Evolutionary conservation across 2,888 invertebrate species (phyloP).

Genomic region (Icerya purchasi): DNA sequence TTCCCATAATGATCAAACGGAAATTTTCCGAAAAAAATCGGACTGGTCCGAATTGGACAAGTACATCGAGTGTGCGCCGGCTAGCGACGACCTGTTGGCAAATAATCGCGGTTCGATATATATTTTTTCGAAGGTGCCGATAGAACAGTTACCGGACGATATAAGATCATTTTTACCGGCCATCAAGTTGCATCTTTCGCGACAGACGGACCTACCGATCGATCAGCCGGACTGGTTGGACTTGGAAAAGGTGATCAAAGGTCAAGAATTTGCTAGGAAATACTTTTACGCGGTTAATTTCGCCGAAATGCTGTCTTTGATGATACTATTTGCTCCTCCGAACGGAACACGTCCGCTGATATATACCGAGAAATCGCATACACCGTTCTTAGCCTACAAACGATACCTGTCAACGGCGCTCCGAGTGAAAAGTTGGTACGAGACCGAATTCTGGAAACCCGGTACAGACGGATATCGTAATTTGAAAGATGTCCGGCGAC

Average conservation of each 20-base stretch:
- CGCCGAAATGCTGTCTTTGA: conserved; percentile 26
- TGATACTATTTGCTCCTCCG: conserved; percentile 25
- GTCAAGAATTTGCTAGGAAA: conserved; percentile 27
- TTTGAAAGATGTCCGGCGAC: conserved; percentile 26
- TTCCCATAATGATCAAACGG: too few species aligned
- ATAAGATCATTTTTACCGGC: background rate
- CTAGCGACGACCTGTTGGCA: too few species aligned
- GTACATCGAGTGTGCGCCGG: too few species aligned
- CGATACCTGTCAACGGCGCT: conserved; percentile 29
- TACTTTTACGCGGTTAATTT: conserved; percentile 24
- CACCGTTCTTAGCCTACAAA: conserved; percentile 27
- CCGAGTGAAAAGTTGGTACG: conserved; percentile 30
- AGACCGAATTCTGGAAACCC: conserved; percentile 28
- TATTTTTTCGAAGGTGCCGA: background rate
- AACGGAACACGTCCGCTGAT: conserved; percentile 28
- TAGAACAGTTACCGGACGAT: background rate
- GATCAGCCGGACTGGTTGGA: conserved; percentile 27
- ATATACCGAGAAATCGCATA: conserved; percentile 28
- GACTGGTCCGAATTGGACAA: too few species aligned
- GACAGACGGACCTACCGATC: background rate
- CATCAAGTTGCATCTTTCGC: background rate
- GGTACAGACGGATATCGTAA: conserved; percentile 27
- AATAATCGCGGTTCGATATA: background rate
- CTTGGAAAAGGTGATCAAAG: conserved; percentile 26
- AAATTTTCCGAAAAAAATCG: too few species aligned